A percentile compares a stretch with the other conserved stretches of the same genome.
phyloP scores from a whole-genome alignment of 2,113 vertebrate species.

The Clarias magur region DNA sequence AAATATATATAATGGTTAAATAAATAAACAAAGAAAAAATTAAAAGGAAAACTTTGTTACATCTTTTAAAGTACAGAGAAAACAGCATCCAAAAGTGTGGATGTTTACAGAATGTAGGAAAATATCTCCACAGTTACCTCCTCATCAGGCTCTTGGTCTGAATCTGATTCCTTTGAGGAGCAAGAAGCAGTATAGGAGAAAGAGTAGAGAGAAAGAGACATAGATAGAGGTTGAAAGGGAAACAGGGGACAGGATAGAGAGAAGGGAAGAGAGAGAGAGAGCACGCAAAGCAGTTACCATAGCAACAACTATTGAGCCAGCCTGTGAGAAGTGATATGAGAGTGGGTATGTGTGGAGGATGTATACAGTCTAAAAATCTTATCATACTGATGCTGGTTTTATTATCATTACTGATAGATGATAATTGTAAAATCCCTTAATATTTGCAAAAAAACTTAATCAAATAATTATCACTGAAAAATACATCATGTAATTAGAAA shows the following conservation, averaged over 20 bases:
- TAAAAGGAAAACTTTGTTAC: neutral
- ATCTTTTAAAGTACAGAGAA: slow-evolving; percentile 15
- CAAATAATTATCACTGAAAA: neutral
- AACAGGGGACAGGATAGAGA: slow-evolving; percentile 53
- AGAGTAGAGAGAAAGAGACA: slow-evolving; percentile 68
- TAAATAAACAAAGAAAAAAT: neutral
- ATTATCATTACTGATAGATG: neutral
- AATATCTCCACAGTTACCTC: slow-evolving; percentile 83
- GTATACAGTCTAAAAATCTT: neutral
- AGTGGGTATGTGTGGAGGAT: slow-evolving; percentile 22
- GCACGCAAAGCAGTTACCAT: slow-evolving; percentile 69
- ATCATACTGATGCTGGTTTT: neutral
- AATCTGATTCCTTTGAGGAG: slow-evolving; percentile 92
- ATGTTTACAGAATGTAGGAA: slow-evolving; percentile 45
- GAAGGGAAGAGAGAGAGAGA: slow-evolving; percentile 69
- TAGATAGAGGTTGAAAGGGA: slow-evolving; percentile 62
- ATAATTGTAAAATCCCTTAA: neutral
- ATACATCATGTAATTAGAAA: neutral
- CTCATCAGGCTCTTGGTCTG: slow-evolving; percentile 93
- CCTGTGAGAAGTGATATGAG: slow-evolving; percentile 35
- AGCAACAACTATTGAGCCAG: slow-evolving; percentile 51
- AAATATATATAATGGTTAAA: neutral
- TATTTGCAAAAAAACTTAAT: neutral
- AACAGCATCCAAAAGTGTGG: slow-evolving; percentile 48
- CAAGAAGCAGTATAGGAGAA: slow-evolving; percentile 73